Evolutionary conservation across 2,113 vertebrate species (phyloP), one percentile per base, ranked within the genome.

Genomic region (Mirza zaza): DNA sequence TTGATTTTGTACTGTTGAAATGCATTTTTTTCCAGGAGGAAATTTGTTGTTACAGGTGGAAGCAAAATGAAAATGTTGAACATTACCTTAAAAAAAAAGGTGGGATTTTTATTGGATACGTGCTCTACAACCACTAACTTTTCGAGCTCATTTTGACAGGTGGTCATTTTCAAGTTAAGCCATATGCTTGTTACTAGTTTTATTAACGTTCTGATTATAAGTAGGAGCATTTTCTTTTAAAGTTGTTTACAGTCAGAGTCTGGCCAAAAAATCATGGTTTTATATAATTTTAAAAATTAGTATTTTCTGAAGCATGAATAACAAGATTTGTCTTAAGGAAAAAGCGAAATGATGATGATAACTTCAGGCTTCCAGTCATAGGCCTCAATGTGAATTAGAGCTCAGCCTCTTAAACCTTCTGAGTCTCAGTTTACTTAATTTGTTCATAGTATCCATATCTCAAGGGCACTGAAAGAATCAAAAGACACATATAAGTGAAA

Each of bases 1-100:
- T 93, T 93, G 65, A 96, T 85, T 98, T 85, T 94, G 91, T 79
- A 50, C 17, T n/a, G n/a, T 75, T 84, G 45, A 34, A 61, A 48
- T 48, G 59, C 75, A 86, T 86, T 93, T 92, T 70, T 52, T 83
- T 68, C n/a, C 32, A 42, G 70, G 13, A 90, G 68, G 39, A 87
- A 93, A 90, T 86, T 32, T 92, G 84, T 93, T 97, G 55, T 87
- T 82, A 76, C 76, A 96, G 75, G 84, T 97, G 76, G 85, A 85
- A 92, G 70, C 42, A 67, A 88, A 90, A 67, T 32, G 42, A 91
- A 97, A 90, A 90, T 45, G 80, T 13, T 76, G n/a, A 93, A 71
- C 2, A 65, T 32, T 48, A 27, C 25, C 25, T 86, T 93, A 10
- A 90, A 91, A 80, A 87, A 87, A 23, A 23, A 48, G 59, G 61